Evolutionary conservation across 1,140 invertebrate genomes (phyloP).

Genomic region (Ceratosolen fusciceps): DNA sequence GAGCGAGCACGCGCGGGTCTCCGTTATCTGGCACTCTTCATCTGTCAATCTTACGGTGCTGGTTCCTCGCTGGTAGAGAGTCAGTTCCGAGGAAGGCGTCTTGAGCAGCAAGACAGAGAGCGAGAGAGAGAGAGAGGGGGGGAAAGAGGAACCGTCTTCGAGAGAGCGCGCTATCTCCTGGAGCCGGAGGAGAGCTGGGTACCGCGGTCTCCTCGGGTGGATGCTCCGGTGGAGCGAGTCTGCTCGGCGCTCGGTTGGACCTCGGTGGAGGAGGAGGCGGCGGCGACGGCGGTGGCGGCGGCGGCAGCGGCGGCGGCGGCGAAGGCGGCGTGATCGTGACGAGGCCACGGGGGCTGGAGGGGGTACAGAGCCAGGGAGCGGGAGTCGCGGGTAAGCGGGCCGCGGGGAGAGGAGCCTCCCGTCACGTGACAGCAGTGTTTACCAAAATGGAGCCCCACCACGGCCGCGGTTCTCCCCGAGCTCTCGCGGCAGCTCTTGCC

Average conservation of each 20-base stretch:
- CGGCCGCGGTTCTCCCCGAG: background rate
- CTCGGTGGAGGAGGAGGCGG: too few species aligned
- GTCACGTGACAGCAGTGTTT: conserved; percentile 69
- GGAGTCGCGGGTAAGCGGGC: background rate
- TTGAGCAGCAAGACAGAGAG: background rate
- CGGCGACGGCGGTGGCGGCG: background rate
- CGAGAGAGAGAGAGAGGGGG: too few species aligned
- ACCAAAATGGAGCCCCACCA: conserved; percentile 66
- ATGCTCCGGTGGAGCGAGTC: too few species aligned
- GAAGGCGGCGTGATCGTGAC: too few species aligned
- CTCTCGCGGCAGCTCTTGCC: background rate
- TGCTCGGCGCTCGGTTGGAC: too few species aligned
- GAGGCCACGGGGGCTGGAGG: conserved; percentile 39
- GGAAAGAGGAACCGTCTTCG: background rate
- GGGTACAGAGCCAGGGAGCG: background rate
- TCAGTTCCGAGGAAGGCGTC: background rate
- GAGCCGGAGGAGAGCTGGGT: background rate
- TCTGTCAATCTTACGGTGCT: too few species aligned
- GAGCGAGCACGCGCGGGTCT: too few species aligned
- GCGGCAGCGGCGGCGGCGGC: too few species aligned
- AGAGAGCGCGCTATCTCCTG: background rate
- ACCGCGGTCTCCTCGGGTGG: background rate
- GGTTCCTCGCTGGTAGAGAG: too few species aligned
- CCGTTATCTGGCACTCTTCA: too few species aligned
- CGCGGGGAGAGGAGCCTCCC: conserved; percentile 22